phyloP scores from a whole-genome alignment of 2,113 vertebrate genomes.

The Electrona antarctica region DNA sequence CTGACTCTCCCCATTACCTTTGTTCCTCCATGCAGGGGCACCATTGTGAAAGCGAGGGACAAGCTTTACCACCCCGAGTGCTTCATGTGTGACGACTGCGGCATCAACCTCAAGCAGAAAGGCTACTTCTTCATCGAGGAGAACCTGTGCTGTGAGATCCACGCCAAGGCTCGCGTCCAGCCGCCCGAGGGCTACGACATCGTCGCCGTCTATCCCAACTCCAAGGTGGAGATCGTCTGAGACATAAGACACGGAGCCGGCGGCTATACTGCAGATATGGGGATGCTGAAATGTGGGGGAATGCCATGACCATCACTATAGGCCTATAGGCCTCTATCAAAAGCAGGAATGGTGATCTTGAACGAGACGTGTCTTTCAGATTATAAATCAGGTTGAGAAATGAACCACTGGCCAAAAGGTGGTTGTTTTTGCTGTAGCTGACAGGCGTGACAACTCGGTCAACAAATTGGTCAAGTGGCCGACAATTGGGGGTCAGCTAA shows the following conservation, averaged over 20 bases:
- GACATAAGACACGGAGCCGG: not conserved
- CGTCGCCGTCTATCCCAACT: slow-evolving; percentile 97
- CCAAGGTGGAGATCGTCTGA: slow-evolving; percentile 94
- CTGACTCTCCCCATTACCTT: not conserved
- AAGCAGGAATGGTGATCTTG: slow-evolving; percentile 34
- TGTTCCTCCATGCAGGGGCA: slow-evolving; percentile 79
- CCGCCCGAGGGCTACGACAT: slow-evolving; percentile 98
- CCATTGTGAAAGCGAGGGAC: slow-evolving; percentile 95
- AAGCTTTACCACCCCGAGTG: slow-evolving; percentile 97
- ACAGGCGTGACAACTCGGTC: no score
- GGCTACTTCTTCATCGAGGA: slow-evolving; percentile 98
- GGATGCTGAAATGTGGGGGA: not conserved
- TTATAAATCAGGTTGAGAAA: not conserved
- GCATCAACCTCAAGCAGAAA: slow-evolving; percentile 91
- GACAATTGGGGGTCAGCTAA: no score
- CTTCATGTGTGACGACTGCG: slow-evolving; percentile 95
- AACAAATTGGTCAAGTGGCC: no score
- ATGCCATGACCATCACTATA: not conserved
- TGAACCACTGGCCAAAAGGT: no score
- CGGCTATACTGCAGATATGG: not conserved
- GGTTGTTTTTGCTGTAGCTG: no score
- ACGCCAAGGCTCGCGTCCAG: slow-evolving; percentile 93
- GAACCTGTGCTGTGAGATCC: slow-evolving; percentile 94
- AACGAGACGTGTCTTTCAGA: slow-evolving; percentile 33
- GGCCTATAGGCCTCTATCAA: slow-evolving; percentile 26